Conservation (phyloP, 2,888 invertebrate genomes). For the Vanessa cardui region DNA sequence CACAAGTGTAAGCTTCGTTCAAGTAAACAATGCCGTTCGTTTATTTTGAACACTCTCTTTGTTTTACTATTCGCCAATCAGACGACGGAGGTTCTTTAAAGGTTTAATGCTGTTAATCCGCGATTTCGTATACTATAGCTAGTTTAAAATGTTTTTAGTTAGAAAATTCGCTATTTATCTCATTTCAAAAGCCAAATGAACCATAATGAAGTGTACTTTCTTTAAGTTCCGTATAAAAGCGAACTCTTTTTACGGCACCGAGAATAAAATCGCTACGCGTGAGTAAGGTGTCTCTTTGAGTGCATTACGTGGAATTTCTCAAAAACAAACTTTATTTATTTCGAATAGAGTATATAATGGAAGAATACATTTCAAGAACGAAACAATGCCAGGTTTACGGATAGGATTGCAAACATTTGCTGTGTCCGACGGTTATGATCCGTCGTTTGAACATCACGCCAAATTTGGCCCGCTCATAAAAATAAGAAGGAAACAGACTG, state of each 20-base stretch:
- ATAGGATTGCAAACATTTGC: slow-evolving; percentile 74
- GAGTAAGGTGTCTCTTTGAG: slow-evolving; percentile 54
- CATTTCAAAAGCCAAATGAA: slow-evolving; percentile 33
- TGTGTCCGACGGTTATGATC: slow-evolving; percentile 78
- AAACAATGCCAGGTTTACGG: slow-evolving; percentile 65
- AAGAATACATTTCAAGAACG: slow-evolving; percentile 48
- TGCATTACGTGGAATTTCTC: slow-evolving; percentile 56
- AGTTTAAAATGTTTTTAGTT: slow-evolving; percentile 4
- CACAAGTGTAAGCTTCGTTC: slow-evolving; percentile 58
- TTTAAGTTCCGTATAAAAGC: slow-evolving; percentile 62
- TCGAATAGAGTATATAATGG: slow-evolving; percentile 51
- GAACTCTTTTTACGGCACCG: slow-evolving; percentile 63
- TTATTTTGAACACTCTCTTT: slow-evolving; percentile 43
- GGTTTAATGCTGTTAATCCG: slow-evolving; percentile 9
- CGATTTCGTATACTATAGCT: slow-evolving; percentile 9
- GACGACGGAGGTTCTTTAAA: slow-evolving; percentile 25
- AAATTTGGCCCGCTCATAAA: slow-evolving; percentile 77
- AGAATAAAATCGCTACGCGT: slow-evolving; percentile 68
- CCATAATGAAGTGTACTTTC: slow-evolving; percentile 65
- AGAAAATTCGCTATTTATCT: slow-evolving; percentile 19
- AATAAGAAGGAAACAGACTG: slow-evolving; percentile 69
- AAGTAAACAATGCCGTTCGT: slow-evolving; percentile 46
- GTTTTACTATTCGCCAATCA: slow-evolving; percentile 38
- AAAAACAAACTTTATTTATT: slow-evolving; percentile 48
- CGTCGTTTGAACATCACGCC: slow-evolving; percentile 74